Conservation (phyloP, 2,113 vertebrate genomes). For the Chaetodon trifascialis region DNA sequence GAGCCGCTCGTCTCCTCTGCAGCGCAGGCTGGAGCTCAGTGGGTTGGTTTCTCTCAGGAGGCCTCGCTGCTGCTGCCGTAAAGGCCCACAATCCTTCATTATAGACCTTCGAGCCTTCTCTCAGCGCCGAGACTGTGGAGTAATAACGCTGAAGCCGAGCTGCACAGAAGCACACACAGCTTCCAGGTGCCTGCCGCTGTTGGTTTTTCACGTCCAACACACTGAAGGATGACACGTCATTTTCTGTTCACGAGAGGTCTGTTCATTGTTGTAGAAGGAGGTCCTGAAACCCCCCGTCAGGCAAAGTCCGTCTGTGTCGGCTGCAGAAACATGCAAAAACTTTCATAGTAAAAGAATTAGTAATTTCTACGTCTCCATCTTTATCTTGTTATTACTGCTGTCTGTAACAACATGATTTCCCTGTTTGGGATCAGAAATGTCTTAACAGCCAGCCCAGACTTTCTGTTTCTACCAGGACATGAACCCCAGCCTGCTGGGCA, state of each 20-base stretch:
- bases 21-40: constrained; percentile 22
- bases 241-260: too few species aligned
- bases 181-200: background rate
- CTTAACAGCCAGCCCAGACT: too few species aligned
- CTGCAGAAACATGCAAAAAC: too few species aligned
- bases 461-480: too few species aligned
- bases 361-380: too few species aligned
- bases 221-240: background rate
- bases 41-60: constrained; percentile 40
- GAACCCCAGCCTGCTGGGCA: too few species aligned
- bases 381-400: too few species aligned
- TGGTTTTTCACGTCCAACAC: background rate
- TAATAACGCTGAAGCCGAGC: background rate
- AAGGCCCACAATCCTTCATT: constrained; percentile 7
- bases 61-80: background rate
- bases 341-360: too few species aligned
- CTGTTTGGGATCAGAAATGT: too few species aligned
- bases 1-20: constrained; percentile 17
- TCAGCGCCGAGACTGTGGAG: background rate
- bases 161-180: background rate
- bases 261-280: background rate
- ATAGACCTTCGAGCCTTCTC: background rate
- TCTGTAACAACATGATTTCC: too few species aligned
- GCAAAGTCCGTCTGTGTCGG: background rate
- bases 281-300: background rate